These are phyloP conservation scores for Lycophotia porphyrea DNA, from an alignment of 2,888 invertebrate species.

Conservation along the genomic window DNA sequence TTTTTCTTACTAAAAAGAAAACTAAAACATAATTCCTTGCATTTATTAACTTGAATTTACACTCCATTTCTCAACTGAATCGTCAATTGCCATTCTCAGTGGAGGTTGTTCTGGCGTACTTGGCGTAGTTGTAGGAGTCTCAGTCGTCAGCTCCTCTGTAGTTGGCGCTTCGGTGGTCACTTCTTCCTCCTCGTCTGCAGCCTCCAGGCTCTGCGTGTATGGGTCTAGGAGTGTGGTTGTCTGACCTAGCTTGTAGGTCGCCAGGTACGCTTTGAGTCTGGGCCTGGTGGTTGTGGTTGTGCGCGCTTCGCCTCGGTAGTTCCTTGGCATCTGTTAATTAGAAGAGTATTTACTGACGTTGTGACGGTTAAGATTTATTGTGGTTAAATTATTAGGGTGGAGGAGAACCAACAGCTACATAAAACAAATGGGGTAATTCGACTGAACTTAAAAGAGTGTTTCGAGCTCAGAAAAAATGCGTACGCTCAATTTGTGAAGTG, in stretches of 20 bases:
- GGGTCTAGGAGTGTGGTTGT: conserved; percentile 1
- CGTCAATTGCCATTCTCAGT: too few species aligned
- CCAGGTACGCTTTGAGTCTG: conserved; percentile 57
- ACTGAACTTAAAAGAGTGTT: too few species aligned
- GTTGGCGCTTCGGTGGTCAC: neutral
- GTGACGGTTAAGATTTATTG: neutral
- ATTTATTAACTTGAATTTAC: conserved; percentile 23
- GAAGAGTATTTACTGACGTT: neutral
- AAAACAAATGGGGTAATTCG: neutral
- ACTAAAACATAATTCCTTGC: neutral
- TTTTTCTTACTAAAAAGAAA: neutral
- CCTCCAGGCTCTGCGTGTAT: too few species aligned
- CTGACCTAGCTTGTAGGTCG: conserved; percentile 48
- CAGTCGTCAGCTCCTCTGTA: neutral
- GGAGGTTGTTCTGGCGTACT: rapidly evolving
- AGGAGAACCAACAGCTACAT: neutral
- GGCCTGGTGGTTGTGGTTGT: conserved; percentile 70
- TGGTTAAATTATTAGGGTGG: neutral
- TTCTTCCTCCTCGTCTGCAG: neutral
- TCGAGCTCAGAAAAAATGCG: too few species aligned
- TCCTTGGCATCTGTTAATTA: conserved; percentile 76
- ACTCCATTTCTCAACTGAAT: neutral
- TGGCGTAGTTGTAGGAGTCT: neutral
- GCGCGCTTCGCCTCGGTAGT: conserved; percentile 72
- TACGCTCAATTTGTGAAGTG: too few species aligned